phyloP scores from a whole-genome alignment of 2,888 invertebrate species.

The Aleiodes testaceus region DNA sequence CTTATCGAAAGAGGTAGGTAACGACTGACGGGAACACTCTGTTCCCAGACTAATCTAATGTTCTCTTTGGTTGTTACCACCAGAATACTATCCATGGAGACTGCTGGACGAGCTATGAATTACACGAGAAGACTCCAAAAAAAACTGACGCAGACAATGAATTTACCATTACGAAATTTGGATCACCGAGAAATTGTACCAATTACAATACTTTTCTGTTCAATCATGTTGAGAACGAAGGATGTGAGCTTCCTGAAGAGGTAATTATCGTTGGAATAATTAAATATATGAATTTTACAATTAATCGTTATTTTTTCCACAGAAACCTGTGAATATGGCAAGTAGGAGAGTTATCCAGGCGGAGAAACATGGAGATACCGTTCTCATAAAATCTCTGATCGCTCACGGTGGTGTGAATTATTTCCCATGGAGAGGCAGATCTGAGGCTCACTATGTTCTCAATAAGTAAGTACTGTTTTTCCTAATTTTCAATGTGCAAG shows the following conservation, averaged over 20 bases:
- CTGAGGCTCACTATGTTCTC: conserved; percentile 67
- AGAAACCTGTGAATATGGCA: conserved; percentile 54
- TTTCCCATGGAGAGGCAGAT: conserved; percentile 64
- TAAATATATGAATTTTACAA: conserved; percentile 12
- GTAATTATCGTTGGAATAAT: conserved; percentile 9
- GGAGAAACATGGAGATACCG: conserved; percentile 50
- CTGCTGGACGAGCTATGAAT: conserved; percentile 65
- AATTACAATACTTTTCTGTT: conserved; percentile 59
- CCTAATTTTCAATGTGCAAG: conserved; percentile 19
- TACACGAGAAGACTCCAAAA: conserved; percentile 55
- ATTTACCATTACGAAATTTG: conserved; percentile 64
- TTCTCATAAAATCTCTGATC: conserved; percentile 59
- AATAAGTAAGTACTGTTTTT: conserved; percentile 64
- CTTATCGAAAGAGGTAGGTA: conserved; percentile 69
- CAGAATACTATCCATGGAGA: conserved; percentile 70
- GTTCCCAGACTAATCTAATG: conserved; percentile 60
- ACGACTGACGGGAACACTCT: conserved; percentile 70
- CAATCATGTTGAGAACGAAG: conserved; percentile 57
- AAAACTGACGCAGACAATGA: conserved; percentile 45
- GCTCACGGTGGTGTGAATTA: conserved; percentile 61
- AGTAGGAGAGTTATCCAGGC: conserved; percentile 56
- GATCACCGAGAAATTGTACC: conserved; percentile 60
- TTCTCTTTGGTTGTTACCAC: conserved; percentile 74
- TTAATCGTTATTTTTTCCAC: conserved; percentile 47
- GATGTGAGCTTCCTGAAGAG: conserved; percentile 53